A percentile compares a stretch with the other conserved stretches of the same genome.
These are phyloP conservation scores for Abrostola tripartita DNA, from an alignment of 2,888 invertebrate species.

Conservation along the genomic window DNA sequence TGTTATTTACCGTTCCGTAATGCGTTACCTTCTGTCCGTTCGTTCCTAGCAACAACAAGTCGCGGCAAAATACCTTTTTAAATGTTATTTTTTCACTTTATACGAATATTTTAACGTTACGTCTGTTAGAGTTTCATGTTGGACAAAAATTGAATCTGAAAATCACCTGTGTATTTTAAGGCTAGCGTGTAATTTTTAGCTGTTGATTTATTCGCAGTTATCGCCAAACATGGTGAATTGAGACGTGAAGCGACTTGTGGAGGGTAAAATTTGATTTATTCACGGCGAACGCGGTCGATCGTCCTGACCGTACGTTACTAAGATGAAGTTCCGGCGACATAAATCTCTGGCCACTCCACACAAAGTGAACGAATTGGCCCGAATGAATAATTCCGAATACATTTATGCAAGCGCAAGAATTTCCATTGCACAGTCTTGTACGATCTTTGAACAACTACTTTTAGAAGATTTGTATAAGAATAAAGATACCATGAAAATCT, in stretches of 20 bases:
- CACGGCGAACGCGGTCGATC: constrained; percentile 59
- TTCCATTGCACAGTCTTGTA: constrained; percentile 59
- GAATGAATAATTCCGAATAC: constrained; percentile 76
- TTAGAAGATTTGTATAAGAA: constrained; percentile 45
- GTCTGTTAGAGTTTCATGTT: no score
- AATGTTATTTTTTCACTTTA: no score
- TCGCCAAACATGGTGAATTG: constrained; percentile 13
- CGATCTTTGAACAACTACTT: constrained; percentile 56
- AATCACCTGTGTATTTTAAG: not conserved
- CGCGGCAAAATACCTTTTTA: no score
- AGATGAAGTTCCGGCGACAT: constrained; percentile 76
- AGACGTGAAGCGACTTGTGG: constrained; percentile 32
- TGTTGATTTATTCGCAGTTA: constrained; percentile 16
- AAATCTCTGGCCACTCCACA: constrained; percentile 75
- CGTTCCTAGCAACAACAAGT: not conserved
- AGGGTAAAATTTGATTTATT: constrained; percentile 74
- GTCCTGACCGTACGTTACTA: constrained; percentile 73
- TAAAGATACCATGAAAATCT: constrained; percentile 28
- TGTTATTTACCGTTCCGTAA: not conserved
- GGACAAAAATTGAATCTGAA: not conserved
- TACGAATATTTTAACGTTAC: no score
- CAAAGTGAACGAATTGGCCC: constrained; percentile 71
- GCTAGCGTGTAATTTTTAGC: not conserved
- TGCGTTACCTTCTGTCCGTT: not conserved
- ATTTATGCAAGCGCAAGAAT: constrained; percentile 66